phyloP scores from a whole-genome alignment of 1,140 invertebrate species.

The Trichonephila clavipes region DNA sequence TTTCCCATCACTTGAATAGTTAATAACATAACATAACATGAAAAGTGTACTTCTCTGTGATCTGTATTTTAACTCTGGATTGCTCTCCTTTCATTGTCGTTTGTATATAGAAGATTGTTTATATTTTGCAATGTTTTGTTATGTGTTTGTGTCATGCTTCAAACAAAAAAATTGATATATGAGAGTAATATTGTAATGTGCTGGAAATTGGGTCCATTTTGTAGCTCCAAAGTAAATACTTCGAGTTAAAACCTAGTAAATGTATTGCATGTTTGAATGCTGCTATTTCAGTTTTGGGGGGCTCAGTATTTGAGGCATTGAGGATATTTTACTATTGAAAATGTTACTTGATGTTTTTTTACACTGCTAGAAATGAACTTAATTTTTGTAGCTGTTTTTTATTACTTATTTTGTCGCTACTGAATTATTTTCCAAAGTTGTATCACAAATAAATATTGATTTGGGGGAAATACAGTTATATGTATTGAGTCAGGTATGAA shows the following conservation, averaged over 20 bases:
- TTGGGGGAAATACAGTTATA: too few relatives aligned
- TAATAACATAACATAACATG: background rate
- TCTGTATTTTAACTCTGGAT: background rate
- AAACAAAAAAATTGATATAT: background rate
- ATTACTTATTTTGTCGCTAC: too few relatives aligned
- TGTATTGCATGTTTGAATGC: background rate
- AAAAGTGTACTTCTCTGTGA: background rate
- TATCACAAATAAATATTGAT: too few relatives aligned
- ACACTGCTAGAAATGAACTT: too few relatives aligned
- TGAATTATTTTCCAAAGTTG: too few relatives aligned
- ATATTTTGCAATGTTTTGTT: background rate
- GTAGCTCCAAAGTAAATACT: background rate
- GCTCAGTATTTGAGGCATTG: too few relatives aligned
- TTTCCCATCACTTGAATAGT: slow-evolving; percentile 18
- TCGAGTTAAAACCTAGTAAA: background rate
- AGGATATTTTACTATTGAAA: too few relatives aligned
- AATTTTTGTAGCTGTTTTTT: too few relatives aligned
- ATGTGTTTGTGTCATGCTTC: background rate
- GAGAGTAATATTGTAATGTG: background rate
- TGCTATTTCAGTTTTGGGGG: background rate
- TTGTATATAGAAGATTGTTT: slow-evolving; percentile 26
- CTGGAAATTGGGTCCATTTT: slow-evolving; percentile 38
- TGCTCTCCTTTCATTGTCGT: background rate
- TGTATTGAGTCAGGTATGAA: too few relatives aligned
- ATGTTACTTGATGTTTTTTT: too few relatives aligned